Evolutionary conservation across 1,140 invertebrate genomes (phyloP), one percentile per base, ranked within the genome.

Genomic region (Chironomus tepperi): DNA sequence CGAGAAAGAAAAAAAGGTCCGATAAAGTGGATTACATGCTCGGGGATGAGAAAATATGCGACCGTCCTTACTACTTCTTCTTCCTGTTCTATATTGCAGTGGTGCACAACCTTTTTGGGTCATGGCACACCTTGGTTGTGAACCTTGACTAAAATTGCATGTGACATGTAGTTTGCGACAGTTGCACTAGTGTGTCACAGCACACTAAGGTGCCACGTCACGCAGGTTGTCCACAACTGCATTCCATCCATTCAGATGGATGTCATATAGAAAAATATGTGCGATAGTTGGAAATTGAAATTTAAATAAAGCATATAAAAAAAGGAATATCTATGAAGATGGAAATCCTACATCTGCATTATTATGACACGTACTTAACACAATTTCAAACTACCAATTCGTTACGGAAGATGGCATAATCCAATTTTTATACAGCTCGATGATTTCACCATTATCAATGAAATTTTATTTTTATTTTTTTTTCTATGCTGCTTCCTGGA

Each of bases 301-400:
- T 57, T 57, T n/a, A 57, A 57, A 57, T 34, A 34, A 34, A 34
- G 24, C 1, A 57, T 12, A 15, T 5, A 57, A 5, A n/a, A 57
- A 57, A n/a, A 15, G 12, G 47, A 47, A 47, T 47, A 47, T 57
- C 12, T 57, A 15, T 5, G 47, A 15, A n/a, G 47, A 5, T 57
- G n/a, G 10, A 57, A 57, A 57, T 57, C 47, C 47, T 57, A 57
- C 47, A 57, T 57, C 47, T 57, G 47, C 47, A 57, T 57, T 57
- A 57, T 57, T 57, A 57, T 57, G 47, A 57, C 47, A 57, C 47
- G 47, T 57, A 57, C 47, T 57, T 57, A 57, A 57, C 47, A 57
- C 47, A 57, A 57, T 57, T 57, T 57, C 47, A 57, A 57, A 57
- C 47, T 57, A 57, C 47, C 47, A 57, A 57, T 57, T 57, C 47